Percentiles rank a stretch among this genome's conserved stretches.
Evolutionary conservation across 2,797 vertebrate species (phyloP).

Genomic region (Synanceia verrucosa): DNA sequence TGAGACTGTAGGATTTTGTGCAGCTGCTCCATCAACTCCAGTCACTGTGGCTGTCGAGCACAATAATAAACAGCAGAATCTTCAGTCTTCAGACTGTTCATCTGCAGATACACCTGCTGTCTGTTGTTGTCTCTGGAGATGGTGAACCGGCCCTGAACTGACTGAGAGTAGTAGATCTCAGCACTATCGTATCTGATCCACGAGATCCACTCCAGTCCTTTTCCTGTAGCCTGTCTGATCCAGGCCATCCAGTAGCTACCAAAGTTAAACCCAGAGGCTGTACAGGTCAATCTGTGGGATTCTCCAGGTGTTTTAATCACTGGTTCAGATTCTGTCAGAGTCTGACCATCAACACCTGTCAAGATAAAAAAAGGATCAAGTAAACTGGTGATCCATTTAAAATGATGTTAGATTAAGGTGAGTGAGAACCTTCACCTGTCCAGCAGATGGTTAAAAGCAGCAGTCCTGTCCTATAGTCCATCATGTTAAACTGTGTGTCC

Average conservation of each 20-base stretch:
- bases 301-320: slow-evolving; percentile 10
- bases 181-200: fast-evolving
- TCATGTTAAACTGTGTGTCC: slow-evolving; percentile 33
- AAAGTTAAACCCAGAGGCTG: neutral
- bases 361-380: no score
- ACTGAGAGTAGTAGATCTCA: slow-evolving; percentile 22
- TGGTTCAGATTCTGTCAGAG: slow-evolving; percentile 30
- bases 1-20: neutral
- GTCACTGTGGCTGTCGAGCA: slow-evolving; percentile 2
- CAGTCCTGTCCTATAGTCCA: slow-evolving; percentile 27
- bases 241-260: neutral
- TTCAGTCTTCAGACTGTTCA: no score
- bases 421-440: neutral
- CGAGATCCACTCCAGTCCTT: slow-evolving; percentile 51
- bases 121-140: neutral
- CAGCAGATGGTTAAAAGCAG: slow-evolving; percentile 7
- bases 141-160: neutral
- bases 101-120: no score
- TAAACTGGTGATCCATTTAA: no score
- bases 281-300: slow-evolving; percentile 22
- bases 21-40: slow-evolving; percentile 1
- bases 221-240: slow-evolving; percentile 40
- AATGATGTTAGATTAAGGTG: fast-evolving
- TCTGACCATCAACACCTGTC: slow-evolving; percentile 1
- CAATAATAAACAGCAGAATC: no score